A percentile compares a stretch with the other conserved stretches of the same genome.
Conservation (phyloP, 2,888 invertebrate species). For the Calliopum simillimum region DNA sequence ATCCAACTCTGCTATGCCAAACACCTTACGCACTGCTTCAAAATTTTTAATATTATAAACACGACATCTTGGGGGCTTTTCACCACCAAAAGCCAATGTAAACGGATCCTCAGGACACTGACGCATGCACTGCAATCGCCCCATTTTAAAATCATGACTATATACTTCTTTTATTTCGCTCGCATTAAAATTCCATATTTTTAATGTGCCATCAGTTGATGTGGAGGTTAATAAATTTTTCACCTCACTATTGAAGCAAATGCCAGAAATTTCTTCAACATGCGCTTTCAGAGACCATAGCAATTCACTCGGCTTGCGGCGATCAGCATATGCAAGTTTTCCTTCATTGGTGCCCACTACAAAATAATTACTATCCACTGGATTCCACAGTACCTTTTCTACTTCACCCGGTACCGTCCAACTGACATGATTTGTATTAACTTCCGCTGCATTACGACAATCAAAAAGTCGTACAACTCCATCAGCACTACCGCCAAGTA, state of each 20-base stretch:
- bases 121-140: constrained; percentile 78
- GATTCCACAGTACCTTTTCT: constrained; percentile 89
- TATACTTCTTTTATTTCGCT: constrained; percentile 59
- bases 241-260: constrained; percentile 78
- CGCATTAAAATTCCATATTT: constrained; percentile 81
- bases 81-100: constrained; percentile 86
- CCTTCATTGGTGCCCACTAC: constrained; percentile 74
- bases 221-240: constrained; percentile 83
- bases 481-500: constrained; percentile 88
- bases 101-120: constrained; percentile 85
- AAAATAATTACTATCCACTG: constrained; percentile 81
- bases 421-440: constrained; percentile 62
- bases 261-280: constrained; percentile 85
- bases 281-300: constrained; percentile 84
- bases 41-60: constrained; percentile 69
- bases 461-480: constrained; percentile 83
- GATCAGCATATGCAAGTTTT: constrained; percentile 80
- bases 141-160: constrained; percentile 74
- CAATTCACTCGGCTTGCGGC: constrained; percentile 74
- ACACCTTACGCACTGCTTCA: constrained; percentile 61
- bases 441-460: constrained; percentile 80
- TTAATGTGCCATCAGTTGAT: constrained; percentile 83
- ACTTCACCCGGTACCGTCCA: constrained; percentile 83
- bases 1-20: constrained; percentile 52
- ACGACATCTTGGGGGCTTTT: constrained; percentile 81